A percentile compares a stretch with the other conserved stretches of the same genome.
Conservation (phyloP, 2,888 invertebrate species). For the Scaptomyza reducta region DNA sequence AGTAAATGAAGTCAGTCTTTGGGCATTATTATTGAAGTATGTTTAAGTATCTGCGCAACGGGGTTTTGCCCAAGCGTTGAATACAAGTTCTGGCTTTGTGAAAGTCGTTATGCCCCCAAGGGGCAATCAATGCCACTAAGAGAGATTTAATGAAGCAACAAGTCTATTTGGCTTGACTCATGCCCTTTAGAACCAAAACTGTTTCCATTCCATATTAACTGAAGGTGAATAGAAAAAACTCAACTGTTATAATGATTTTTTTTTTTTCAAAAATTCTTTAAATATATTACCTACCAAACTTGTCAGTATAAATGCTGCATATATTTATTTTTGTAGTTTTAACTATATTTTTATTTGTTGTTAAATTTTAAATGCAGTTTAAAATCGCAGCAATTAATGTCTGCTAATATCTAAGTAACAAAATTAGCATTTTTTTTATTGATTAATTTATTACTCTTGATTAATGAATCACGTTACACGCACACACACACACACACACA, state of each 20-base stretch:
- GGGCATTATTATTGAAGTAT: slow-evolving; percentile 14
- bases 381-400: slow-evolving; percentile 32
- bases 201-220: background rate
- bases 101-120: slow-evolving; percentile 55
- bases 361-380: slow-evolving; percentile 31
- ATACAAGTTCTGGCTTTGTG: slow-evolving; percentile 64
- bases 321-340: slow-evolving; percentile 34
- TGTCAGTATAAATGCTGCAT: slow-evolving; percentile 72
- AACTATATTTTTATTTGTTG: background rate
- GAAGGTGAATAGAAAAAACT: background rate
- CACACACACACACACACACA: slow-evolving; percentile 16
- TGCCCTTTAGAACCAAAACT: background rate
- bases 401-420: slow-evolving; percentile 37
- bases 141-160: slow-evolving; percentile 36
- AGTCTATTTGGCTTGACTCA: slow-evolving; percentile 1
- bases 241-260: no score
- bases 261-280: no score
- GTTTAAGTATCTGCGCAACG: slow-evolving; percentile 36
- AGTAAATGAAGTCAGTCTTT: slow-evolving; percentile 21
- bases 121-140: slow-evolving; percentile 33
- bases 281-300: slow-evolving; percentile 71
- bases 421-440: slow-evolving; percentile 53
- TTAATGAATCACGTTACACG: slow-evolving; percentile 37
- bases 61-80: slow-evolving; percentile 50
- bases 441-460: slow-evolving; percentile 59